A percentile compares a stretch with the other conserved stretches of the same genome.
Conservation (phyloP, 2,113 vertebrate genomes). For the Scopus umbretta region DNA sequence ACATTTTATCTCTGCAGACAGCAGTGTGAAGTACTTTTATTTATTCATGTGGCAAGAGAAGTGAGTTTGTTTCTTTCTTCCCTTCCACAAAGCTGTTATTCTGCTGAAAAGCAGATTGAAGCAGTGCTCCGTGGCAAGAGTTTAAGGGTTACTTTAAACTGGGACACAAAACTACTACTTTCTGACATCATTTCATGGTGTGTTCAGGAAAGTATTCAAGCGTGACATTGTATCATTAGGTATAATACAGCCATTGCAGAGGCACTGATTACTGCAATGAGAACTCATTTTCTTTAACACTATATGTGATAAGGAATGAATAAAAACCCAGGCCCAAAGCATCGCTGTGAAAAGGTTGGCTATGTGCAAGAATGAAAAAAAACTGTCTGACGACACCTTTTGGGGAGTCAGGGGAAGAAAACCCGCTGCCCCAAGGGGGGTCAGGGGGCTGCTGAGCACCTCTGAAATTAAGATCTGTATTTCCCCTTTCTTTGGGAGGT, state of each 20-base stretch:
- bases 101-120: not conserved
- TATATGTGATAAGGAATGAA: not conserved
- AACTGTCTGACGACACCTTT: not conserved
- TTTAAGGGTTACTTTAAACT: not conserved
- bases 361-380: not conserved
- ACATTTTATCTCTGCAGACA: not conserved
- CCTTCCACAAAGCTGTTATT: not conserved
- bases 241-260: slow-evolving; percentile 21
- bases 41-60: not conserved
- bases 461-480: not conserved
- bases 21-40: not conserved
- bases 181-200: slow-evolving; percentile 52
- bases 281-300: slow-evolving; percentile 45
- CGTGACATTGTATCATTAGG: slow-evolving; percentile 44
- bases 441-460: not conserved
- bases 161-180: not conserved
- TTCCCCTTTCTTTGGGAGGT: not conserved
- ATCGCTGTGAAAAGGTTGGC: not conserved
- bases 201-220: slow-evolving; percentile 41
- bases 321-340: not conserved
- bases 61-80: not conserved
- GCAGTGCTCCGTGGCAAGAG: not conserved
- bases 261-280: slow-evolving; percentile 38
- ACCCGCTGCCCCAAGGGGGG: rapidly evolving
- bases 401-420: not conserved